Evolutionary conservation across 2,888 invertebrate genomes (phyloP), one percentile per base, ranked within the genome.

Genomic region (Taenaris catops): DNA sequence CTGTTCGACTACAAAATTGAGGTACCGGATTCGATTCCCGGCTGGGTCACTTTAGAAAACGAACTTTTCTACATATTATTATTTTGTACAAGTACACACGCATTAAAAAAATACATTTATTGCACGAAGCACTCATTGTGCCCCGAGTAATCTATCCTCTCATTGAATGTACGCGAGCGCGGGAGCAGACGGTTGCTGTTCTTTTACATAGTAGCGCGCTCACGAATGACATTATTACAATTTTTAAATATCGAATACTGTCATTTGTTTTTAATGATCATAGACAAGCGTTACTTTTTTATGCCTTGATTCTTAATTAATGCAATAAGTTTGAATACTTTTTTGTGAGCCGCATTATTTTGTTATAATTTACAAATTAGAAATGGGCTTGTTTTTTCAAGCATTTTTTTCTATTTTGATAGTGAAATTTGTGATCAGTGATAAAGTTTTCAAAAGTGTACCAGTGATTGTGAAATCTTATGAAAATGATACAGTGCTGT

Each of bases 391-490:
- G 8, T 10, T 23, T 12, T 20, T 17, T 21, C 29, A 34, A 26
- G 19, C 38, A 10, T 7, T 42, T 23, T 9, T 40, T 17, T 38
- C 37, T 23, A 24, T 46, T 4, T 38, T 42, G 9, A 25, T 38
- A 10, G 25, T 37, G 9, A 41, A 44, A 27, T 9, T 41, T 8
- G 59, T 61, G 33, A 50, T 55, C 40, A 57, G 84, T 68, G 68
- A 78, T 23, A 81, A 71, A 33, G 59, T 88, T 24, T 93, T 93
- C 58, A 90, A 88, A 65, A 93, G 92, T 73, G 87, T 91, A 0
- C 92, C 94, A 0, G 93, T 93, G 2, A 91, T 91, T 1, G 91
- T 94, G 24, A 94, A 93, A 70, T 91, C 91, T 2, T 91, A 89
- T 45, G 93, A 94, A 65, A 94, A 94, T 55, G 92, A 93, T 47